Evolutionary conservation across 1,140 invertebrate species (phyloP).

Genomic region (Sarcophaga peregrina): DNA sequence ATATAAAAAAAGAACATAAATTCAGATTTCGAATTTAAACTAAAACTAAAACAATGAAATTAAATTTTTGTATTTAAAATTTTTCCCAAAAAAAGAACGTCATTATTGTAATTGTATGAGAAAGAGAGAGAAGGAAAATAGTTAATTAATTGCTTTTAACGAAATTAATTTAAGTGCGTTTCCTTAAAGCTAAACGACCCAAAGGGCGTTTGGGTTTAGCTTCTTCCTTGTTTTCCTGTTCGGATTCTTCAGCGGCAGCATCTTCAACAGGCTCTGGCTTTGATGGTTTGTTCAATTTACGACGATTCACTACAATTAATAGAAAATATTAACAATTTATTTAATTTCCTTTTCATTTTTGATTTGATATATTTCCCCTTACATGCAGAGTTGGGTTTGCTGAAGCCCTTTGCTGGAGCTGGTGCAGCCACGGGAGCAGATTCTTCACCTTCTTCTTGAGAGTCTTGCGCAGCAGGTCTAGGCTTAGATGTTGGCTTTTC

Average conservation of each 20-base stretch:
- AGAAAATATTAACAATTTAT: background rate
- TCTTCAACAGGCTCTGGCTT: slow-evolving; percentile 58
- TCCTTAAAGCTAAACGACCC: slow-evolving; percentile 58
- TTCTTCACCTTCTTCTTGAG: slow-evolving; percentile 53
- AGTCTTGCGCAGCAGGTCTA: slow-evolving; percentile 25
- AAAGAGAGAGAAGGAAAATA: slow-evolving; percentile 8
- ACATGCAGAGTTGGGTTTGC: slow-evolving; percentile 57
- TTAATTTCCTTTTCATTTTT: background rate
- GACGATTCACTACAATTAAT: slow-evolving; percentile 54
- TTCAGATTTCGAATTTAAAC: background rate
- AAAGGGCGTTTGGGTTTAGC: slow-evolving; percentile 59
- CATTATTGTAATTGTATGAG: too few relatives aligned
- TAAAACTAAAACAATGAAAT: background rate
- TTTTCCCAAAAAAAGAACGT: background rate
- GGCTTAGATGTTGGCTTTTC: slow-evolving; percentile 44
- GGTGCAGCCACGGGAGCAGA: slow-evolving; percentile 49
- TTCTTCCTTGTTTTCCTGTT: slow-evolving; percentile 60
- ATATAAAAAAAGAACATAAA: background rate
- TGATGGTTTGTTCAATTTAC: slow-evolving; percentile 57
- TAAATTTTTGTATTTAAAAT: background rate
- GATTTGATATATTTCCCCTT: slow-evolving; percentile 46
- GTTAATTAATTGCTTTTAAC: background rate
- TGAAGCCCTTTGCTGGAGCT: slow-evolving; percentile 57
- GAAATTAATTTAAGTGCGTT: slow-evolving; percentile 55
- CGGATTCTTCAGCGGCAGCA: slow-evolving; percentile 59